phyloP scores from a whole-genome alignment of 2,797 vertebrate genomes.

The Ptychobarbus kaznakovi region DNA sequence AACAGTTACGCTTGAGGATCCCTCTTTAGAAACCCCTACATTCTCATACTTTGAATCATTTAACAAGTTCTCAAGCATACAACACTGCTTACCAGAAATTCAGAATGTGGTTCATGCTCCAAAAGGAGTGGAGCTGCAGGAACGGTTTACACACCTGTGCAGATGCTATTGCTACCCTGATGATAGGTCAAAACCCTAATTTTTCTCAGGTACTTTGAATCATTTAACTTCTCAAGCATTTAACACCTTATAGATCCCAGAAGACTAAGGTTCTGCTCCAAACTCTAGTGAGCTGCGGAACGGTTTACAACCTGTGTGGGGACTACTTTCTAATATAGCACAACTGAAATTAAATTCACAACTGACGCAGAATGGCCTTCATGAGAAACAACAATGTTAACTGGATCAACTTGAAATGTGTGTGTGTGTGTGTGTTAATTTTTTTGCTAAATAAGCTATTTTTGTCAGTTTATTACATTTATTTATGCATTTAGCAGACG shows the following conservation, averaged over 20 bases:
- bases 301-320: not conserved
- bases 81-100: too few relatives aligned
- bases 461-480: not conserved
- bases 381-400: not conserved
- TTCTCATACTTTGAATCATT: too few relatives aligned
- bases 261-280: not conserved
- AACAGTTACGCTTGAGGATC: too few relatives aligned
- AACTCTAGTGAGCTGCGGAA: not conserved
- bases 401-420: not conserved
- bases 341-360: not conserved
- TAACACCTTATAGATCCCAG: not conserved
- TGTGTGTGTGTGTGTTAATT: not conserved
- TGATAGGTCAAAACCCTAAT: not conserved
- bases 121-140: too few relatives aligned
- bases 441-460: not conserved
- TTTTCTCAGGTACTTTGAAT: conserved; percentile 8
- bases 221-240: conserved; percentile 3
- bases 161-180: not conserved
- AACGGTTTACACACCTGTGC: too few relatives aligned
- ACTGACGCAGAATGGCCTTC: not conserved
- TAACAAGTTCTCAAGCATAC: too few relatives aligned
- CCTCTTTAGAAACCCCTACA: too few relatives aligned
- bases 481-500: too few relatives aligned
- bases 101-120: too few relatives aligned
- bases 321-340: not conserved